phyloP scores from a whole-genome alignment of 2,888 invertebrate genomes.

The Lymantria monacha region DNA sequence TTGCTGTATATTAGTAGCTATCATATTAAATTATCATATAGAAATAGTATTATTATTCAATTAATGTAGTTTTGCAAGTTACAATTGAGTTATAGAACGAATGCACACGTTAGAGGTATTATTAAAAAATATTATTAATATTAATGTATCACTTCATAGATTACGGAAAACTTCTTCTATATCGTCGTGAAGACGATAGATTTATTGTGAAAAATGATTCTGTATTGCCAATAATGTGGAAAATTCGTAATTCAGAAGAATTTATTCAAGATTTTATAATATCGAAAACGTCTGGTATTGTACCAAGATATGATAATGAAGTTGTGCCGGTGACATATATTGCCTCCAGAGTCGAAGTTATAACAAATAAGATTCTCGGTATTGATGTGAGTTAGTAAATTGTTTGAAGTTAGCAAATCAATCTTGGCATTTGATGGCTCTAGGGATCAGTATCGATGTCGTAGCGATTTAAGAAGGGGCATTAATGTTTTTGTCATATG shows the following conservation, averaged over 20 bases:
- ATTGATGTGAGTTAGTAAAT: conserved; percentile 62
- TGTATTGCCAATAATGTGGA: conserved; percentile 80
- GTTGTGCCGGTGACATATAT: conserved; percentile 75
- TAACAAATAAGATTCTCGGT: conserved; percentile 57
- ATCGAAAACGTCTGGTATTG: conserved; percentile 61
- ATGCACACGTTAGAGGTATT: no score
- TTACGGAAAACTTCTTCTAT: conserved; percentile 80
- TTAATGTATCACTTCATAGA: conserved; percentile 36
- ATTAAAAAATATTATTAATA: no score
- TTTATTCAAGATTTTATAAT: conserved; percentile 73
- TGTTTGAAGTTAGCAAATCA: neutral
- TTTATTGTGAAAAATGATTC: conserved; percentile 82
- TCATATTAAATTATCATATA: no score
- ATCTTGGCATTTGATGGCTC: neutral
- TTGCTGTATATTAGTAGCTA: no score
- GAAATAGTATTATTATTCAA: no score
- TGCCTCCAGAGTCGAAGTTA: conserved; percentile 67
- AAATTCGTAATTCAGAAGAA: conserved; percentile 64
- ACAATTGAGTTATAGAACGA: no score
- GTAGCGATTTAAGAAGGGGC: no score
- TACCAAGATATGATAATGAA: conserved; percentile 67
- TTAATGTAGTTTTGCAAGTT: no score
- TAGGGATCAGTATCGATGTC: no score
- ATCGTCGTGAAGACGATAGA: conserved; percentile 70
- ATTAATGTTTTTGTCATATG: no score